Evolutionary conservation across 2,797 vertebrate species (phyloP).

Genomic region (Cirrhinus molitorella): DNA sequence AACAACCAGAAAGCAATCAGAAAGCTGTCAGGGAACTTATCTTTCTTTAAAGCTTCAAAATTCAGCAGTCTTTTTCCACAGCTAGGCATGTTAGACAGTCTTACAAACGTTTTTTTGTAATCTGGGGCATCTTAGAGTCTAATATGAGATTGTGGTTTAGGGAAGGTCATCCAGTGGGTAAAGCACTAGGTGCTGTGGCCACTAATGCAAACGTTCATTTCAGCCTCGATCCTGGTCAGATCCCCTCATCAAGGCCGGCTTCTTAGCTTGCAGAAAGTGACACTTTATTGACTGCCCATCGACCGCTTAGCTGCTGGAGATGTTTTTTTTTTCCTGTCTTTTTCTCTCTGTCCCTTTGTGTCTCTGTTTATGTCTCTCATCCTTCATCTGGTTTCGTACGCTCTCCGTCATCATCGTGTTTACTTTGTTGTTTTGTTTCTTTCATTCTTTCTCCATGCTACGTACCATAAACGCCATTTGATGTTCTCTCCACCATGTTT

Average conservation of each 20-base stretch:
- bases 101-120: background rate
- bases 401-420: background rate
- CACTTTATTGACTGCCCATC: slow-evolving; percentile 66
- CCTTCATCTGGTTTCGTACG: background rate
- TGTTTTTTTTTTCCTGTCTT: slow-evolving; percentile 50
- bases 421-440: background rate
- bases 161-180: slow-evolving; percentile 49
- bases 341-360: slow-evolving; percentile 18
- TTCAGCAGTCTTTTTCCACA: background rate
- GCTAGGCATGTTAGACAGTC: background rate
- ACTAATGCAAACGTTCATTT: slow-evolving; percentile 52
- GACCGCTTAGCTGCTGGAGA: slow-evolving; percentile 57
- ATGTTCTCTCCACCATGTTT: background rate
- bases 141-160: slow-evolving; percentile 44
- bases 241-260: slow-evolving; percentile 52
- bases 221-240: slow-evolving; percentile 37
- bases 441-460: background rate
- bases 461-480: background rate
- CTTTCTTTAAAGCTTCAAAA: slow-evolving; percentile 6
- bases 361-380: slow-evolving; percentile 37
- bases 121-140: slow-evolving; percentile 18
- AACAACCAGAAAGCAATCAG: background rate
- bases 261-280: slow-evolving; percentile 66
- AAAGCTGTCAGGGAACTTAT: background rate
- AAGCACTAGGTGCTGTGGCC: slow-evolving; percentile 49